Evolutionary conservation across 2,888 invertebrate genomes (phyloP), one percentile per base, ranked within the genome.

Genomic region (Tolmerus cingulatus): DNA sequence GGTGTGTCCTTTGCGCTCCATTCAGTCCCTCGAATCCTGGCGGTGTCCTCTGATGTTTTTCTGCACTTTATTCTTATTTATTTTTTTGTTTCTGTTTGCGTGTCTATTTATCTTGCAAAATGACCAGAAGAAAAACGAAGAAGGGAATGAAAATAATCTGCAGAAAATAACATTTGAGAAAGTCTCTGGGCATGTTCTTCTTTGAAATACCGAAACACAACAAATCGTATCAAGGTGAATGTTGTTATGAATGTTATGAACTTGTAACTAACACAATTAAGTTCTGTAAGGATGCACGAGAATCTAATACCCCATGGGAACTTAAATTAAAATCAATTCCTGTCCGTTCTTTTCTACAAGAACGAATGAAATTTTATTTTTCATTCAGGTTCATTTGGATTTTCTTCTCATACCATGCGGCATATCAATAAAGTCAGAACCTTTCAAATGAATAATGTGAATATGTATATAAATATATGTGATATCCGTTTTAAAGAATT

Each of bases 41-140:
- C 23, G 12, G 16, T 51, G 27, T 79, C 23, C 79, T 46, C 19
- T 55, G 46, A 79, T 79, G 27, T 79, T 79, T 79, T 51, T 40
- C 43, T 79, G 16, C 30, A 40, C 51, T 27, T 79, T 51, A n/a
- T 37, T 34, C 37, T 76, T 51, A 16, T 79, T n/a, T 46, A 16
- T 5, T 23, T 30, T 79, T 51, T 46, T 51, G 51, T 66, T 27
- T 27, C 23, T 66, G 66, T 12, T 30, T 79, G 14, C n/a, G 27
- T 9, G 30, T 27, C 79, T 27, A 79, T 51, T 79, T 51, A 79
- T 79, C 79, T 79, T 79, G 3, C 51, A 79, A 79, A 46, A 79
- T 79, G 9, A 79, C 79, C 46, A 79, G 27, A 16, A 14, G 8
- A n/a, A 12, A 66, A 66, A 57, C 19, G 9, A 23, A 19, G 51